phyloP scores from a whole-genome alignment of 2,797 vertebrate genomes.

The Squalus acanthias region DNA sequence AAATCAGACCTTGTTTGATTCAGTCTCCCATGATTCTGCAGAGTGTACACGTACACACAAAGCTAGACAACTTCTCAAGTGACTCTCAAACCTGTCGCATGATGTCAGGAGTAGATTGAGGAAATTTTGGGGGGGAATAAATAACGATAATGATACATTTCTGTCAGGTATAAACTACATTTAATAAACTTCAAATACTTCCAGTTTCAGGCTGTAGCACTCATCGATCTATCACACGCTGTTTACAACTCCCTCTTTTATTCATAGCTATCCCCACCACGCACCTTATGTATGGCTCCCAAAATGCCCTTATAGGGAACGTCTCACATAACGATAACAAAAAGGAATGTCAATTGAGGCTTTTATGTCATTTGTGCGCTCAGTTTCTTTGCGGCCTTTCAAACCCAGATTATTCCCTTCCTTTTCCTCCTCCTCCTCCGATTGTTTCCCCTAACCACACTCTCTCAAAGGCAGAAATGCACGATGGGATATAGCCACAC shows the following conservation, averaged over 20 bases:
- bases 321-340: background rate
- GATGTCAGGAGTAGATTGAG: background rate
- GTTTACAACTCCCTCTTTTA: background rate
- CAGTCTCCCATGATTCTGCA: background rate
- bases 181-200: background rate
- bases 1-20: background rate
- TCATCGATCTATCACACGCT: background rate
- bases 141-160: background rate
- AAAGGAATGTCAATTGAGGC: background rate
- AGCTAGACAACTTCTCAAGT: background rate
- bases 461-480: background rate
- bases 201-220: background rate
- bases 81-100: background rate
- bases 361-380: background rate
- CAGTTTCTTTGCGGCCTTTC: background rate
- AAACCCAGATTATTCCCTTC: background rate
- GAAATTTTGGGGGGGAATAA: background rate
- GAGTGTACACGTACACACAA: background rate
- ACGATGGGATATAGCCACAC: background rate
- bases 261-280: background rate
- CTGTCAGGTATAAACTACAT: background rate
- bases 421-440: background rate
- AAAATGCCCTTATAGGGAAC: background rate
- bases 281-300: background rate
- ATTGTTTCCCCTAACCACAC: background rate